These are phyloP conservation scores for Buteo buteo DNA, from an alignment of 2,113 vertebrate genomes.

Conservation along the genomic window DNA sequence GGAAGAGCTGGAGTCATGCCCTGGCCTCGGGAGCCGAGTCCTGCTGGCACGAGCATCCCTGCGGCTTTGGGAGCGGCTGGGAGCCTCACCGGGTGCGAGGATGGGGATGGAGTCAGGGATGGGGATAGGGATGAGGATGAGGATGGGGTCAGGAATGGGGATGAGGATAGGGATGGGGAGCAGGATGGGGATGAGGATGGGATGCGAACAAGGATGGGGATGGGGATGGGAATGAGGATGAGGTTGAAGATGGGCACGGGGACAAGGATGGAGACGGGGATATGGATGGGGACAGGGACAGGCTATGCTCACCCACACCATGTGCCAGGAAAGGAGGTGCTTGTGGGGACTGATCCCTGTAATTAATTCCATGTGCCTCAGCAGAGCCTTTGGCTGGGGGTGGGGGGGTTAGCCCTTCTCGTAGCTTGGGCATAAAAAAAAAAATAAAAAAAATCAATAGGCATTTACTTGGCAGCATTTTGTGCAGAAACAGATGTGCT, in stretches of 20 bases:
- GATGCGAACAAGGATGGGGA: too few relatives aligned
- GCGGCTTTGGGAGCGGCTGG: accelerated
- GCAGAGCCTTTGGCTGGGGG: not conserved
- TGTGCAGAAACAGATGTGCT: not conserved
- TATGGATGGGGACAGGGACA: not conserved
- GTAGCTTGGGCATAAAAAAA: not conserved
- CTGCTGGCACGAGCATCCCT: not conserved
- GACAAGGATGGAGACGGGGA: not conserved
- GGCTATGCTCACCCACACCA: not conserved
- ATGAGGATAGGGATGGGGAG: accelerated
- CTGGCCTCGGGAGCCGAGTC: not conserved
- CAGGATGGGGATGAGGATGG: too few relatives aligned
- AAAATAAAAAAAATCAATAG: not conserved
- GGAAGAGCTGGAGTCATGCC: not conserved
- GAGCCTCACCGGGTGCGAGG: not conserved
- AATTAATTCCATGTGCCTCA: not conserved
- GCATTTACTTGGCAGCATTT: not conserved
- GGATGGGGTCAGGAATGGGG: accelerated
- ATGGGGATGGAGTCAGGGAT: not conserved
- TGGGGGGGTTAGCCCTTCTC: not conserved
- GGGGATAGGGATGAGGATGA: accelerated
- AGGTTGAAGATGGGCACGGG: accelerated
- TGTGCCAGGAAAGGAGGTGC: not conserved
- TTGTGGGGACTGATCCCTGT: not conserved
- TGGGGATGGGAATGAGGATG: too few relatives aligned